Base-by-base conservation (phyloP, 2,888 invertebrate genomes). In the Hirtodrosophila histrioides region DNA sequence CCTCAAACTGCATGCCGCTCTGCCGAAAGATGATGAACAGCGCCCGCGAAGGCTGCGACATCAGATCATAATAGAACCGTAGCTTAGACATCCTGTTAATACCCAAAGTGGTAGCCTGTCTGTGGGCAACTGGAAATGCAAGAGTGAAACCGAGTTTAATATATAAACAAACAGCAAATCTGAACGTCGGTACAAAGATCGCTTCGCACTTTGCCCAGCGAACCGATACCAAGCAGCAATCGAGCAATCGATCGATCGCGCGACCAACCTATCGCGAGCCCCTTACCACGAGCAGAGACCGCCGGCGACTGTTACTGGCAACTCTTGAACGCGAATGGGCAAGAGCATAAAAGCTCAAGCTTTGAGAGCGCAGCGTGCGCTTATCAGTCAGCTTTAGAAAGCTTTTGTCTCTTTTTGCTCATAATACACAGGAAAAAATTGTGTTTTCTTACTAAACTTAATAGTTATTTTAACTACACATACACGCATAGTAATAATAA, bases 11-110 rank as follows among this genome's bases (percentile, higher is more conserved):
- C 81, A 93, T 93, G 56, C 94, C 94, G 46, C 93, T 93, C 17
- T 91, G 88, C 82, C 95, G 95, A 40, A 96, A 90, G 86, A 96
- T 93, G 74, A 95, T 94, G 66, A 94, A 94, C 35, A 96, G 81
- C 8, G 95, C 94, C 86, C 96, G 93, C 5, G 94, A 94, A 1
- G 96, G 96, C 90, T 96, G 96, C 0, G 96, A 96, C 92, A 96
- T 92, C 12, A 95, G 91, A 92, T 96, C 95, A 74, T 92, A 95
- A 88, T 95, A 96, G 46, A 94, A 92, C 88, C 93, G 93, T 48
- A 95, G 71, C 75, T 74, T 55, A 2, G 92, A 71, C 93, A 87
- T 82, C 41, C 64, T 69, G 0, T n/a, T 39, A n/a, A 6, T 41
- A 8, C 44, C 41, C 24, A 64, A 56, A 41, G 50, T 66, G 2